Conservation (phyloP, 2,888 invertebrate species). For the Melitaea athalia region DNA sequence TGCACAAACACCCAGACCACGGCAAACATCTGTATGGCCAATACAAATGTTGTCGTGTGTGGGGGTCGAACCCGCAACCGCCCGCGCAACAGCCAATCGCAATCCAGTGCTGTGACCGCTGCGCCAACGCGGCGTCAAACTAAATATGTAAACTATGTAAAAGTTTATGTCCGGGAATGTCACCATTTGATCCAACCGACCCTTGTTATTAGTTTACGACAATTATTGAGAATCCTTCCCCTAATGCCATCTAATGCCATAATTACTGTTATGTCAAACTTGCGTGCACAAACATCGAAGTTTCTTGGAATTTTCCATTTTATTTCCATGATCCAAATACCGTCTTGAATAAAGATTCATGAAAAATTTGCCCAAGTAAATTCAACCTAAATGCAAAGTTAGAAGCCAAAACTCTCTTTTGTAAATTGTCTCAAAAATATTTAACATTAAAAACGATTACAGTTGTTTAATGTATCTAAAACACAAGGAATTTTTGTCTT, state of each 20-base stretch:
- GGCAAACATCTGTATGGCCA: too few relatives aligned
- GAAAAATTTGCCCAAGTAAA: background rate
- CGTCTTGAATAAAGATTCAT: conserved; percentile 32
- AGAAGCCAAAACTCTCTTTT: conserved; percentile 20
- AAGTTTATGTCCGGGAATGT: background rate
- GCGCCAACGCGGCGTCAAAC: too few relatives aligned
- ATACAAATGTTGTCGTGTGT: too few relatives aligned
- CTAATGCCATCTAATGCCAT: conserved; percentile 47
- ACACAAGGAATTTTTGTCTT: too few relatives aligned
- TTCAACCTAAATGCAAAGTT: conserved; percentile 22
- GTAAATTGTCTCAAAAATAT: background rate
- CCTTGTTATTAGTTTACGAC: conserved; percentile 22
- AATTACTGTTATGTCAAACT: conserved; percentile 53
- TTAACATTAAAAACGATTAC: background rate
- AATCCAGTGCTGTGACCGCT: too few relatives aligned
- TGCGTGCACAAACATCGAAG: conserved; percentile 48
- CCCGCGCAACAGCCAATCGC: too few relatives aligned
- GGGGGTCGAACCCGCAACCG: too few relatives aligned
- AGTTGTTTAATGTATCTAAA: too few relatives aligned
- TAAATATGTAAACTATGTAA: too few relatives aligned
- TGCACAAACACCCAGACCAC: too few relatives aligned
- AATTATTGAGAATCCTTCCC: conserved; percentile 43
- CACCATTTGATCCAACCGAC: background rate
- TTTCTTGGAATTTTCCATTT: conserved; percentile 23
- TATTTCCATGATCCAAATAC: conserved; percentile 20